These are phyloP conservation scores for Centropus unirufus DNA, from an alignment of 2,113 vertebrate species.

Conservation along the genomic window DNA sequence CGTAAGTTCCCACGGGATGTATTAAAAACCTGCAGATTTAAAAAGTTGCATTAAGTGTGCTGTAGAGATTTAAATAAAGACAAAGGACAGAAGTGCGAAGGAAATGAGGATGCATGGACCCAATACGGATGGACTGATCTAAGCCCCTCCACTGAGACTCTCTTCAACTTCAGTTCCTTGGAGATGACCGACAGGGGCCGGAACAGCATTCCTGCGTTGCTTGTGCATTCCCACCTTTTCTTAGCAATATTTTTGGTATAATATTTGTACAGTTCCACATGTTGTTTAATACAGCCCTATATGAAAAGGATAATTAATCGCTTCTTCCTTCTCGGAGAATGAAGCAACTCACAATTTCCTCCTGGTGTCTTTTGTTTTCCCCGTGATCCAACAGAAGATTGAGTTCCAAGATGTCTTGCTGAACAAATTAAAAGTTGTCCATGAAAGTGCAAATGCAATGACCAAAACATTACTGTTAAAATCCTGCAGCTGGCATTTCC, in stretches of 20 bases:
- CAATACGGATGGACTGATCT: constrained; percentile 67
- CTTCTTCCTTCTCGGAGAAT: constrained; percentile 72
- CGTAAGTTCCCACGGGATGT: constrained; percentile 75
- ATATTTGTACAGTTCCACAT: constrained; percentile 88
- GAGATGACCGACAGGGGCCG: constrained; percentile 77
- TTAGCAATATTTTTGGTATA: constrained; percentile 86
- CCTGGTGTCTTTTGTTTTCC: constrained; percentile 79
- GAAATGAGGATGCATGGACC: constrained; percentile 78
- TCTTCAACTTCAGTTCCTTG: constrained; percentile 76
- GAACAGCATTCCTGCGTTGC: constrained; percentile 76
- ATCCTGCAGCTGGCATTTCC: constrained; percentile 83
- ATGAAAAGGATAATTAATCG: constrained; percentile 79
- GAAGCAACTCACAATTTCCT: constrained; percentile 77
- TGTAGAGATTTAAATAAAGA: constrained; percentile 81
- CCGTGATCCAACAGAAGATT: constrained; percentile 84
- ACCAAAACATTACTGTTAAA: constrained; percentile 89
- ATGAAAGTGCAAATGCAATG: constrained; percentile 91
- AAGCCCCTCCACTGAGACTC: constrained; percentile 77
- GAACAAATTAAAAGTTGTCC: constrained; percentile 89
- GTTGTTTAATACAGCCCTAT: constrained; percentile 87
- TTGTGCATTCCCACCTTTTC: constrained; percentile 78
- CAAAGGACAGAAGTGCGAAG: constrained; percentile 73
- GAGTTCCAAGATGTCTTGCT: constrained; percentile 88
- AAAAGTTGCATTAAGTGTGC: constrained; percentile 85
- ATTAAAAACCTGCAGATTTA: constrained; percentile 85